Conservation (phyloP, 2,888 invertebrate genomes). For the Marasmarcha lunaedactyla region DNA sequence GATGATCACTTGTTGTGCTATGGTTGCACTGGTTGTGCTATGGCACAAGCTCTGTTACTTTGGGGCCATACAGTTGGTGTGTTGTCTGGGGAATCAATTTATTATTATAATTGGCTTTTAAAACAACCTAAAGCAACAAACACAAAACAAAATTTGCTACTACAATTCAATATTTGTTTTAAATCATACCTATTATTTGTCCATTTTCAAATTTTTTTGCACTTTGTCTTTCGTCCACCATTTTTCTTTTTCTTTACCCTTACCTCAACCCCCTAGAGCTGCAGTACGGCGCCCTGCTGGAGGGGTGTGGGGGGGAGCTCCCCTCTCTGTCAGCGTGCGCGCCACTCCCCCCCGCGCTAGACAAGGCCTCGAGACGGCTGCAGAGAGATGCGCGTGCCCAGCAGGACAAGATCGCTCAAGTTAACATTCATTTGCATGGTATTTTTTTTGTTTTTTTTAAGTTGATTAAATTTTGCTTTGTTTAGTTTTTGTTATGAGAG, state of each 20-base stretch:
- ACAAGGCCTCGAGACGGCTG: slow-evolving; percentile 69
- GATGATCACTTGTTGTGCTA: no score
- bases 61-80: no score
- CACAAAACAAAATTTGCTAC: no score
- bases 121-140: no score
- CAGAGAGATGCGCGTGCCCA: slow-evolving; percentile 77
- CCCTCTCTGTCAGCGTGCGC: slow-evolving; percentile 57
- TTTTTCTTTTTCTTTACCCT: slow-evolving; percentile 25
- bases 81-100: no score
- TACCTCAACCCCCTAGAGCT: slow-evolving; percentile 52
- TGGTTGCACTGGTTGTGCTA: no score
- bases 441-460: slow-evolving; percentile 35
- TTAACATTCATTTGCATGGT: slow-evolving; percentile 89
- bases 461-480: slow-evolving; percentile 11
- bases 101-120: no score
- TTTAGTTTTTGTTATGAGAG: no score
- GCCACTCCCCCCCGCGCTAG: slow-evolving; percentile 63
- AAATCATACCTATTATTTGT: no score
- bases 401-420: slow-evolving; percentile 80
- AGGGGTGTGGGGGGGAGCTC: slow-evolving; percentile 69
- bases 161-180: no score
- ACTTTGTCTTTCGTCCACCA: slow-evolving; percentile 13
- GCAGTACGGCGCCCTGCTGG: slow-evolving; percentile 66
- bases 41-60: no score
- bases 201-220: no score